phyloP scores from a whole-genome alignment of 2,888 invertebrate species.

The Griposia aprilina region DNA sequence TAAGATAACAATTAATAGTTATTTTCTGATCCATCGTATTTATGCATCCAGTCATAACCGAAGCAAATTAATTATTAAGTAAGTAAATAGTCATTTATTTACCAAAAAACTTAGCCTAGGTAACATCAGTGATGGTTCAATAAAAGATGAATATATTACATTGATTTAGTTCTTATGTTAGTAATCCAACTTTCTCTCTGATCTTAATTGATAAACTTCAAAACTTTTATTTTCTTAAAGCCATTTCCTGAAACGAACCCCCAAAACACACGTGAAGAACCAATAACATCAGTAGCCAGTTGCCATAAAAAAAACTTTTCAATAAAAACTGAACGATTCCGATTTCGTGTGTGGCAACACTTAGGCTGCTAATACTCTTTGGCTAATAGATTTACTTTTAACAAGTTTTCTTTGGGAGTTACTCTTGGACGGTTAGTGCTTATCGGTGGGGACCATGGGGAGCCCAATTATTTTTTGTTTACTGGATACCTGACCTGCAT shows the following conservation, averaged over 20 bases:
- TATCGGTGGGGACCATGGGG: conserved; percentile 22
- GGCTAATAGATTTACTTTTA: conserved; percentile 78
- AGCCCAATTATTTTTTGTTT: conserved; percentile 59
- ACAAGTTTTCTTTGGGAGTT: conserved; percentile 72
- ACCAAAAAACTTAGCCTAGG: too few relatives aligned
- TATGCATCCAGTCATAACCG: too few relatives aligned
- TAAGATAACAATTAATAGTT: too few relatives aligned
- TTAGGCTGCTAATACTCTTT: conserved; percentile 64
- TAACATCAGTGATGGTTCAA: too few relatives aligned
- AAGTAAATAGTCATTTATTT: too few relatives aligned
- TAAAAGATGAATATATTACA: too few relatives aligned
- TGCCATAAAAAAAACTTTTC: conserved; percentile 56
- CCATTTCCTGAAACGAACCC: conserved; percentile 14
- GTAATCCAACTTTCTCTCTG: too few relatives aligned
- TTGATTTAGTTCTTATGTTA: background rate
- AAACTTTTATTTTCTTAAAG: conserved; percentile 1
- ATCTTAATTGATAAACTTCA: conserved; percentile 25
- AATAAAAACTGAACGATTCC: conserved; percentile 55
- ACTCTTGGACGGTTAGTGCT: conserved; percentile 35
- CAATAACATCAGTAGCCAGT: conserved; percentile 34
- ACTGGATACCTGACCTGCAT: conserved; percentile 35
- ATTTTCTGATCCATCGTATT: too few relatives aligned
- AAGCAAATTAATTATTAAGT: too few relatives aligned
- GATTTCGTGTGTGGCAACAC: conserved; percentile 64
- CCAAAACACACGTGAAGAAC: conserved; percentile 42